Conservation (phyloP, 1,140 invertebrate genomes). For the Camponotus pennsylvanicus region DNA sequence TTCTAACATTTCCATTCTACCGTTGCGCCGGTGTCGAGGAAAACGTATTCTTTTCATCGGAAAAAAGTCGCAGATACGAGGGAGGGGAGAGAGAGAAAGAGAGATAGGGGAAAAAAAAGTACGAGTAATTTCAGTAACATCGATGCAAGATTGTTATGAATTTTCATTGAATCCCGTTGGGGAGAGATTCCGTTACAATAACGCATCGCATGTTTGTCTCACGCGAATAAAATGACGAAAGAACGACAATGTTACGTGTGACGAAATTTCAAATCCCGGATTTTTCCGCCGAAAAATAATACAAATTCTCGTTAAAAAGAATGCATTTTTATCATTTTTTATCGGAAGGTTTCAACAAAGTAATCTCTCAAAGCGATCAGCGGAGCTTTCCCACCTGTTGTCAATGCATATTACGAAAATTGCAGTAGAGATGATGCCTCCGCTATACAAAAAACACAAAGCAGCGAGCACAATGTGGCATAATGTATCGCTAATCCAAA, state of each 20-base stretch:
- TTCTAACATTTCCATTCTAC: slow-evolving; percentile 50
- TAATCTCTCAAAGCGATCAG: neutral
- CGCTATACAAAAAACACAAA: neutral
- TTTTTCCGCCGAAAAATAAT: neutral
- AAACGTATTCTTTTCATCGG: slow-evolving; percentile 37
- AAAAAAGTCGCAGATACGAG: neutral
- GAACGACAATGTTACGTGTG: neutral
- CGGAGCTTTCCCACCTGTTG: neutral
- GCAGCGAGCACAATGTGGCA: neutral
- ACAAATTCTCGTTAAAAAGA: neutral
- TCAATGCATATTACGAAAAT: slow-evolving; percentile 24
- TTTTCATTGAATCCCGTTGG: slow-evolving; percentile 25
- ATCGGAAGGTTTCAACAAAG: neutral
- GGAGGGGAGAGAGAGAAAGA: no score
- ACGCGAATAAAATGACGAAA: slow-evolving; percentile 12
- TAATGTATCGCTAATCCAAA: slow-evolving; percentile 12
- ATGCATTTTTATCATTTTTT: neutral
- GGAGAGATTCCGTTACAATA: slow-evolving; percentile 1
- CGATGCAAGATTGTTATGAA: slow-evolving; percentile 54
- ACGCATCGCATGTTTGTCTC: neutral
- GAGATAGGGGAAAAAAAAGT: neutral
- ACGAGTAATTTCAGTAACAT: slow-evolving; percentile 48
- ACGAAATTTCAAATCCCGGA: neutral
- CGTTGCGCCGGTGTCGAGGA: slow-evolving; percentile 16
- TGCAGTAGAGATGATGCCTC: neutral